These are phyloP conservation scores for Kryptolebias marmoratus DNA, from an alignment of 2,113 vertebrate genomes.

Conservation along the genomic window DNA sequence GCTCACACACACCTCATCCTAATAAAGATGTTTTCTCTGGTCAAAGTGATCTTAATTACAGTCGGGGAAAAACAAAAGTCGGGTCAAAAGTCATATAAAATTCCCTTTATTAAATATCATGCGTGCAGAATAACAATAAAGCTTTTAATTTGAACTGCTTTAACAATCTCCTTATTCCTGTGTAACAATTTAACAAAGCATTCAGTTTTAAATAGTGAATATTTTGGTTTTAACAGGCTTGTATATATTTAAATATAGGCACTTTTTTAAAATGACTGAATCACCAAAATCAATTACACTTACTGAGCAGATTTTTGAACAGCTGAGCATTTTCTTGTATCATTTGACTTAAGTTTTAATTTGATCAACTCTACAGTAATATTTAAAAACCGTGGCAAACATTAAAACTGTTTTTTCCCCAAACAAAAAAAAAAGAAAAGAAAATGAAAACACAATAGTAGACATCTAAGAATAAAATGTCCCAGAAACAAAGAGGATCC, in stretches of 20 bases:
- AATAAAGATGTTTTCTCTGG: background rate
- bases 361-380: background rate
- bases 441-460: background rate
- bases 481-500: conserved; percentile 1
- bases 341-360: background rate
- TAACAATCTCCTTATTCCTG: background rate
- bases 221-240: background rate
- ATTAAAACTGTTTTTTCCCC: background rate
- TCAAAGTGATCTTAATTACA: background rate
- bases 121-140: conserved; percentile 21
- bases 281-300: background rate
- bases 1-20: background rate
- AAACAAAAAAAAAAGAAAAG: background rate
- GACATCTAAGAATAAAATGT: background rate
- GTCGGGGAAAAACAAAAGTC: background rate
- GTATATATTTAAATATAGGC: conserved; percentile 35
- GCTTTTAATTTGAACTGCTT: conserved; percentile 3
- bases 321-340: background rate
- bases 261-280: conserved; percentile 3
- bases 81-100: background rate
- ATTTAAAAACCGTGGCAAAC: background rate
- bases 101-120: conserved; percentile 29
- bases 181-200: conserved; percentile 1
- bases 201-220: background rate
- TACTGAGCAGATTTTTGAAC: background rate